A percentile compares a stretch with the other conserved stretches of the same genome.
Conservation (phyloP, 2,888 invertebrate species). For the Callinectes sapidus region DNA sequence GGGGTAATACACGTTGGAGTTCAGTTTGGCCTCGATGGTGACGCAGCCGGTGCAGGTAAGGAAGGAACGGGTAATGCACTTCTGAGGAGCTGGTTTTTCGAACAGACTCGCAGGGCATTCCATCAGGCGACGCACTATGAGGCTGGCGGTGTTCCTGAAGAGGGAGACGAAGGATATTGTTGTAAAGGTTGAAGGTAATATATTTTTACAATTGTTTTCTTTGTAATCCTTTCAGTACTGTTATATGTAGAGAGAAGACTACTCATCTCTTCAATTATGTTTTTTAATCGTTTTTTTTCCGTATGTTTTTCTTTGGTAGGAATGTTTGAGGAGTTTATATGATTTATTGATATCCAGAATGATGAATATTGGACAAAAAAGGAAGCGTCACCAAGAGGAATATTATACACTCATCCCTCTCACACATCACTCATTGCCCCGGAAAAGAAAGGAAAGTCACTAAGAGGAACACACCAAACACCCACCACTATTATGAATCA, state of each 20-base stretch:
- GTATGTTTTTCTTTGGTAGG: no score
- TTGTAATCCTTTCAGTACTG: no score
- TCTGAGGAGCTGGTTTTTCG: slow-evolving; percentile 38
- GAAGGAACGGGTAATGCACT: slow-evolving; percentile 54
- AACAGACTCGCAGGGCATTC: slow-evolving; percentile 48
- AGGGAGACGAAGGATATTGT: background rate
- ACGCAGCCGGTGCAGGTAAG: slow-evolving; percentile 64
- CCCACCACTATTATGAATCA: no score
- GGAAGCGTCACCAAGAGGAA: background rate
- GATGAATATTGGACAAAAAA: no score
- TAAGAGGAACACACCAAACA: background rate
- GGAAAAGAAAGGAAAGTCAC: background rate
- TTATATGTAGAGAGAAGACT: no score
- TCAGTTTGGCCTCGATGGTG: slow-evolving; percentile 53
- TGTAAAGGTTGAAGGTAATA: no score
- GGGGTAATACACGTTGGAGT: slow-evolving; percentile 82
- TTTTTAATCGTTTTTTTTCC: no score
- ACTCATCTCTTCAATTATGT: no score
- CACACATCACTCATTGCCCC: background rate
- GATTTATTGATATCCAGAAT: no score
- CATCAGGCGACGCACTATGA: slow-evolving; percentile 57
- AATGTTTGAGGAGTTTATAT: background rate
- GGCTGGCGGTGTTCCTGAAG: slow-evolving; percentile 54
- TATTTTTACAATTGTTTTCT: no score
- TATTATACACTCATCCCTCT: background rate